Evolutionary conservation across 2,888 invertebrate species (phyloP), one percentile per base, ranked within the genome.

Genomic region (Cerceris ruficornis): DNA sequence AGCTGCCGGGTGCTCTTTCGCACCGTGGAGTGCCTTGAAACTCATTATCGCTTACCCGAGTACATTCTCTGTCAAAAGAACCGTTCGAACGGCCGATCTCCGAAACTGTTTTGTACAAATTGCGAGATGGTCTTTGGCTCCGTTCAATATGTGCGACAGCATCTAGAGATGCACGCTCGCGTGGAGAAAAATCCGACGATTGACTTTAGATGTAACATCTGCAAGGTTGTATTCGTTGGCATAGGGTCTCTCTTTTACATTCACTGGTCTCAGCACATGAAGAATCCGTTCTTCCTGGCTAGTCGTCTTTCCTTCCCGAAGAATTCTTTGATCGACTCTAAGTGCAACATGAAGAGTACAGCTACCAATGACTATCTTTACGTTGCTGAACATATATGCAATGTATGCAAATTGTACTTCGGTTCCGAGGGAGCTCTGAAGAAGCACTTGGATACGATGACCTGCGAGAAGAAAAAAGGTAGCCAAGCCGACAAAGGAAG

Each of bases 371-470:
- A 83, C 17, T 92, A 89, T 65, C 75, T 90, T 7, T 81, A 88
- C 28, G 80, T 92, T 2, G 91, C 91, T 0, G 91, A 92, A 60
- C 80, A 90, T 52, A 81, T 89, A 54, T 92, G 92, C 17, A 46
- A 62, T 4, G 58, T 69, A 5, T 91, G 91, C 67, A 85, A 80
- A 66, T 9, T 58, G 5, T 86, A 83, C 8, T 91, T 90, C 11
- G 69, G 77, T 8, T 82, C 82, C 8, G 81, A 84, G 14, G 54
- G 60, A 2, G 83, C 86, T 17, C 57, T 89, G 17, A 59, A 57
- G 9, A 13, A 11, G 6, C 84, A 83, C 8, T 0, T 28, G 28
- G 28, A 2, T 28, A 4, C 1, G 4, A 28, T 28, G 28, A 28
- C 28, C 4, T 28, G 28, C 28, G n/a, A n/a, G n/a, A 28, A 28